These are phyloP conservation scores for Drosophila emarginata DNA, from an alignment of 2,888 invertebrate species.

Conservation along the genomic window DNA sequence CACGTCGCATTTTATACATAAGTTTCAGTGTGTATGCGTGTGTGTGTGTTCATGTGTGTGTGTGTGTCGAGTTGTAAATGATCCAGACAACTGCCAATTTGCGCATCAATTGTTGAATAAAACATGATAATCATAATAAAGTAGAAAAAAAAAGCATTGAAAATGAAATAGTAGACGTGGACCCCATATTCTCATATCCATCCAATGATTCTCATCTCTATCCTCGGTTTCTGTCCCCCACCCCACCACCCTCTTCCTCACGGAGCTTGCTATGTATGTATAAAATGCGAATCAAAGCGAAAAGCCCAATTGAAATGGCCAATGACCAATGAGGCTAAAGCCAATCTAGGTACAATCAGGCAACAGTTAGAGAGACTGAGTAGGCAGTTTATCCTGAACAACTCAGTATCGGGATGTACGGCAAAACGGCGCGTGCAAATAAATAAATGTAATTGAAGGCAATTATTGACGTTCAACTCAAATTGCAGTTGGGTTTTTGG, in stretches of 20 bases:
- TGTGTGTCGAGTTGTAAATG: slow-evolving; percentile 74
- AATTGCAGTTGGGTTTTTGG: slow-evolving; percentile 55
- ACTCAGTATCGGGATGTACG: not conserved
- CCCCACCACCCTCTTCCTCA: not conserved
- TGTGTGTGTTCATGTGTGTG: slow-evolving; percentile 3
- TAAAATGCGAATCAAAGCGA: slow-evolving; percentile 74
- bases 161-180: slow-evolving; percentile 67
- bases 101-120: slow-evolving; percentile 78
- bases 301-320: slow-evolving; percentile 68
- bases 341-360: slow-evolving; percentile 43
- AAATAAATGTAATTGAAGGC: slow-evolving; percentile 78
- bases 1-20: not conserved
- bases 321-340: slow-evolving; percentile 39
- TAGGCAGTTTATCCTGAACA: slow-evolving; percentile 15
- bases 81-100: slow-evolving; percentile 78
- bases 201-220: not conserved
- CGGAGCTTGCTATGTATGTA: slow-evolving; percentile 23
- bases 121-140: slow-evolving; percentile 78
- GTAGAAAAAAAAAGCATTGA: slow-evolving; percentile 37
- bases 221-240: not conserved
- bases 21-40: slow-evolving; percentile 50
- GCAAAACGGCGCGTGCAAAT: slow-evolving; percentile 60
- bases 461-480: slow-evolving; percentile 72
- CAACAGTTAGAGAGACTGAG: slow-evolving; percentile 29
- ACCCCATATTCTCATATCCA: not conserved